Base-by-base conservation (phyloP, 2,888 invertebrate genomes). In the Tetragonisca angustula region DNA sequence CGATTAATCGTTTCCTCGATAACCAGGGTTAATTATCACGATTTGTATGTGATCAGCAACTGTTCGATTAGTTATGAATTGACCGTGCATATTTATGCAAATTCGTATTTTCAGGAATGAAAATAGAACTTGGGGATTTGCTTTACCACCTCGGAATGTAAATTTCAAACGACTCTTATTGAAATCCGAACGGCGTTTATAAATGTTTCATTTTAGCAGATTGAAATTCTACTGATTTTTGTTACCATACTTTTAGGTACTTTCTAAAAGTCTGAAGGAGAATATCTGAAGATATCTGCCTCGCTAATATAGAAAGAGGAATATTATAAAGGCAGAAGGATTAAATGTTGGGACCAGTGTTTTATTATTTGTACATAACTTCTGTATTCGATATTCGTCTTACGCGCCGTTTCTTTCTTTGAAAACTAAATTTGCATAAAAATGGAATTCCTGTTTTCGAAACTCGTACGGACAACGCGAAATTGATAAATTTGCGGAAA, bases 1-100 rank as follows among this genome's bases (percentile, higher is more conserved):
- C 56, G 56, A 59, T 59, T 59, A 59, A 59, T 59, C 56, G 56
- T 59, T 59, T 59, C n/a, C 56, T 59, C 56, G n/a, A 59, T 59
- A 59, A n/a, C n/a, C 56, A 13, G 56, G 15, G 24, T 59, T n/a
- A 59, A 59, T n/a, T 59, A 15, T 5, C 5, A 24, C 56, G n/a
- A 59, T 59, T 59, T 59, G 15, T n/a, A n/a, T 5, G n/a, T 15
- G n/a, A 59, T 59, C 56, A 59, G 15, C 56, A n/a, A n/a, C n/a
- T 59, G 56, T 59, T 59, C n/a, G 15, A 59, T n/a, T 15, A 5
- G n/a, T 24, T 59, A 59, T 2, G 56, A 59, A 59, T 59, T n/a
- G n/a, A 56, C n/a, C 0, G 56, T n/a, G 56, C 21, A 4, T n/a
- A 56, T 56, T 56, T 13, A 2, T 13, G 15, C n/a, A 15, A 56